phyloP scores from a whole-genome alignment of 2,113 vertebrate genomes.

The Gulo gulo region DNA sequence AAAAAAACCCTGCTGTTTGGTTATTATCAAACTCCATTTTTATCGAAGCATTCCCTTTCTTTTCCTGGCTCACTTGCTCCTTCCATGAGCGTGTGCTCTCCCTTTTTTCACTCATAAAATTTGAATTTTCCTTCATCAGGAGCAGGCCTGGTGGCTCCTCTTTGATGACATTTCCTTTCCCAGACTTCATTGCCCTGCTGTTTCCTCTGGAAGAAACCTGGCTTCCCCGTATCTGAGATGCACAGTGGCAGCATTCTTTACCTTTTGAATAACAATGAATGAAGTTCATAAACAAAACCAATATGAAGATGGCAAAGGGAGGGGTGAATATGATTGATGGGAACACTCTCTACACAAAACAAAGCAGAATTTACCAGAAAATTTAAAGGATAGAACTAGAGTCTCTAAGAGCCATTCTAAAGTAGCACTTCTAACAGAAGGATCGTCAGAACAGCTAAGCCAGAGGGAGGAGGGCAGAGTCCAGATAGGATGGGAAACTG shows the following conservation, averaged over 20 bases:
- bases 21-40: not conserved
- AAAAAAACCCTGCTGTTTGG: too few relatives aligned
- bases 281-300: conserved; percentile 27
- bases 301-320: not conserved
- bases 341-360: not conserved
- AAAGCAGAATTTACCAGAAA: not conserved
- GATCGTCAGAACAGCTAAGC: not conserved
- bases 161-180: not conserved
- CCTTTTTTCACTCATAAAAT: not conserved
- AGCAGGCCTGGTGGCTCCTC: not conserved
- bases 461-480: not conserved
- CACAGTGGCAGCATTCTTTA: not conserved
- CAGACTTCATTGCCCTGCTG: not conserved
- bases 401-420: not conserved
- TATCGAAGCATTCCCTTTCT: not conserved
- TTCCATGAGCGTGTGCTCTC: not conserved
- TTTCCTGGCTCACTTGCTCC: not conserved
- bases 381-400: not conserved
- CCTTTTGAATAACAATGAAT: not conserved
- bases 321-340: not conserved
- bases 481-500: not conserved
- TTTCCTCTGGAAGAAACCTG: not conserved
- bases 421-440: not conserved
- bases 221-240: not conserved
- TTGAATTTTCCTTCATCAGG: not conserved